Evolutionary conservation across 2,797 vertebrate species (phyloP).

Genomic region (Artibeus lituratus): DNA sequence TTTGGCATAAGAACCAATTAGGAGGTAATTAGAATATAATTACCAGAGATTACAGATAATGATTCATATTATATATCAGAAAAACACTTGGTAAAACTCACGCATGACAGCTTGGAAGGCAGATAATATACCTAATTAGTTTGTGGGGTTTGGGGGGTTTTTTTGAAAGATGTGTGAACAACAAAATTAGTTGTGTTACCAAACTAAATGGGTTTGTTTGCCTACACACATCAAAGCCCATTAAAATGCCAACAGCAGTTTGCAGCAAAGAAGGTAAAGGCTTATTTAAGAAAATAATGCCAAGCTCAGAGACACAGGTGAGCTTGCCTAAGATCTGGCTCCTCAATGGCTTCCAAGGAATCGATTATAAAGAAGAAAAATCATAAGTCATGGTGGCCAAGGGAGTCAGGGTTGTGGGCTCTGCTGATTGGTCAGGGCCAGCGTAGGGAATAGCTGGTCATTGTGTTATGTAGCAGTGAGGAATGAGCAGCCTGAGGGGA

Average conservation of each 20-base stretch:
- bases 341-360: not conserved
- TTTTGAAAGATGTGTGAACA: not conserved
- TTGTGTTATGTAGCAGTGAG: not conserved
- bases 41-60: not conserved
- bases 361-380: not conserved
- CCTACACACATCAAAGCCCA: not conserved
- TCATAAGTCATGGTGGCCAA: not conserved
- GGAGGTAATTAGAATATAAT: not conserved
- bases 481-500: too few species aligned
- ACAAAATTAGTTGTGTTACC: not conserved
- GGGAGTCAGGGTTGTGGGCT: not conserved
- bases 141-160: not conserved
- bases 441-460: not conserved
- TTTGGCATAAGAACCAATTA: not conserved
- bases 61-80: not conserved
- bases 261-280: not conserved
- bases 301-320: not conserved
- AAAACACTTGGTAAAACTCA: slow-evolving; percentile 9
- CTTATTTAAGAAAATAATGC: not conserved
- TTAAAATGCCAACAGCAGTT: not conserved
- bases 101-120: not conserved
- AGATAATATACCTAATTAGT: not conserved
- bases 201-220: not conserved
- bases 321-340: not conserved
- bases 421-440: not conserved